Evolutionary conservation across 1,140 invertebrate genomes (phyloP), one percentile per base, ranked within the genome.

Genomic region (Drosophila sechellia): DNA sequence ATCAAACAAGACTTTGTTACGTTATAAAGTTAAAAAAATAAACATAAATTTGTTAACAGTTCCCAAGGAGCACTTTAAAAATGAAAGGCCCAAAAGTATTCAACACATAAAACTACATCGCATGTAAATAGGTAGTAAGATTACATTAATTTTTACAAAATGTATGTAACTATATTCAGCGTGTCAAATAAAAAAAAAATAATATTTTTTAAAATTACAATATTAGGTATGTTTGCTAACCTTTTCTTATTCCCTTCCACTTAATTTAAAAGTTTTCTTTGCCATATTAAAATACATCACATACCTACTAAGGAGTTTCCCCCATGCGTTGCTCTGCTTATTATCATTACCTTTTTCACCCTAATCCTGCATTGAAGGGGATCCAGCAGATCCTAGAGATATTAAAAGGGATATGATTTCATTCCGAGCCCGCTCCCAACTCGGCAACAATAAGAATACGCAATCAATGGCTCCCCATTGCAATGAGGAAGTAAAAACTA

Each of bases 401-500:
- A 68, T 65, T 65, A 63, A 68, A 53, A 52, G 17, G 46, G 64
- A 60, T 31, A 65, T 37, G 40, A 68, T 37, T 43, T 63, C 59
- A 65, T 35, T 35, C 31, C 31, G 37, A 35, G 17, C 31, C 45
- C 10, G 39, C 31, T 20, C 39, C 1, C 58, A 27, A 12, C 17
- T n/a, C 27, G 31, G 37, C 49, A 69, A 68, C 45, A 74, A 61
- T 70, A 49, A 70, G 66, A 55, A 69, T 73, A 61, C 43, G 59
- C 53, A 72, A 78, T 78, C 69, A 79, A 79, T 73, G 48, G 40
- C 53, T 39, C 77, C 48, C 50, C 52, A 53, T 43, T 66, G 61
- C 39, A 56, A 66, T 40, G 50, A 55, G 64, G 49, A 68, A 76
- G 75, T 69, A 71, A 72, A 77, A 81, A 81, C 79, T 77, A 81